Base-by-base conservation (phyloP, 2,113 vertebrate species). In the Neodon shergylaensis region DNA sequence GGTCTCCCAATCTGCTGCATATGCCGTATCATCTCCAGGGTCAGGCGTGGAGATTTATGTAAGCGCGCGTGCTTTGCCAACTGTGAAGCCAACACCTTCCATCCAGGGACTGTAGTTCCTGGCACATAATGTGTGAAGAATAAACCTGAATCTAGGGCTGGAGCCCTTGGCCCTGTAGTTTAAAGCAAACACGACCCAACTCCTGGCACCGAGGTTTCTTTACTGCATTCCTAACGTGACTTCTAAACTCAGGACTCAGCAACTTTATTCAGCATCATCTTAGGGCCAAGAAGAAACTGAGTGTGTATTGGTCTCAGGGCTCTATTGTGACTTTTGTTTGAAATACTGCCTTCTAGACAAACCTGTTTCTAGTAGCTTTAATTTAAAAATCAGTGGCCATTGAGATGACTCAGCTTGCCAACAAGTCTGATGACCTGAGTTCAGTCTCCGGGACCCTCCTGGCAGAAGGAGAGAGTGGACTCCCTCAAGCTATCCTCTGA, bases 311-410 rank as follows among this genome's bases (percentile, higher is more conserved):
- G 16, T 66, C 78, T 92, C 85, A 36, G 61, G 16, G 91, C 95
- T 97, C 92, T 84, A n/a, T 86, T 92, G 86, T 83, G 81, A 28
- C 94, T 97, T 9, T 61, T 94, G 5, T 87, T 82, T 68, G 66
- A 96, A 94, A 93, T 66, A 70, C 3, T 68, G 42, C 17, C 91
- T 73, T 21, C 90, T 28, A 33, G 61, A 72, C 76, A 88, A 63
- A 54, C 17, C 19, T 0, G 2, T 9, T 91, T 44, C 72, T 28
- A 12, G 7, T 52, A 36, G 19, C 26, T 88, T 84, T 93, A 42
- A 90, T 82, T 12, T 65, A 49, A 94, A 94, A 90, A 42, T 63
- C 24, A 42, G 42, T 58, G 82, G 17, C 61, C 28, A 8, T 17
- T 12, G 28, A 66, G 28, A 85, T 66, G 82, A 66, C 28, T 66